Evolutionary conservation across 2,888 invertebrate genomes (phyloP).

Genomic region (Vesta saturnalis): DNA sequence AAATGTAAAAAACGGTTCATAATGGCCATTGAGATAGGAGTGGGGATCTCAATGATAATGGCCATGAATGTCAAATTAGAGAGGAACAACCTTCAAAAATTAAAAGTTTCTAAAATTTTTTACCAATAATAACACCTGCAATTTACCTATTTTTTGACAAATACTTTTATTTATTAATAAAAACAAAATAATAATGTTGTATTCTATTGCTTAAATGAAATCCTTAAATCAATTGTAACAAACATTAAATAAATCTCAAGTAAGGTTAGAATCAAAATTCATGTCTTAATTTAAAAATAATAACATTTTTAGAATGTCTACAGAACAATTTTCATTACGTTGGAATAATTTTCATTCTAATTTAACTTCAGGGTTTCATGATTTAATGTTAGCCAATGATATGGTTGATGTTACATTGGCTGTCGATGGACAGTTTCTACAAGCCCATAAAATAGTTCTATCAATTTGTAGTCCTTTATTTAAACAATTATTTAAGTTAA

Average conservation of each 20-base stretch:
- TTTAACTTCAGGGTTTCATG: slow-evolving; percentile 76
- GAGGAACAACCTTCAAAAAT: background rate
- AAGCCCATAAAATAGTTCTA: slow-evolving; percentile 80
- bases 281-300: too few species aligned
- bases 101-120: background rate
- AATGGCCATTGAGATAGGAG: too few species aligned
- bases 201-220: too few species aligned
- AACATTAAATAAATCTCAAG: slow-evolving; percentile 16
- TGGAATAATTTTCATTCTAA: slow-evolving; percentile 86
- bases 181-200: background rate
- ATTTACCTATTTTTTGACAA: background rate
- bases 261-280: slow-evolving; percentile 19
- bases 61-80: too few species aligned
- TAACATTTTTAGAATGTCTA: slow-evolving; percentile 57
- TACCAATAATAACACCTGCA: background rate
- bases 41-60: too few species aligned
- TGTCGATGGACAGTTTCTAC: slow-evolving; percentile 79
- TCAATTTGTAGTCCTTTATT: slow-evolving; percentile 84
- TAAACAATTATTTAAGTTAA: slow-evolving; percentile 77
- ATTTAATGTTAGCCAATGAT: slow-evolving; percentile 75
- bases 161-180: background rate
- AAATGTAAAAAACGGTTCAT: too few species aligned
- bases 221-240: too few species aligned
- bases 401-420: slow-evolving; percentile 82
- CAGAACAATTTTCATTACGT: slow-evolving; percentile 77